Conservation (phyloP, 2,113 vertebrate species). For the Hippolais icterina region DNA sequence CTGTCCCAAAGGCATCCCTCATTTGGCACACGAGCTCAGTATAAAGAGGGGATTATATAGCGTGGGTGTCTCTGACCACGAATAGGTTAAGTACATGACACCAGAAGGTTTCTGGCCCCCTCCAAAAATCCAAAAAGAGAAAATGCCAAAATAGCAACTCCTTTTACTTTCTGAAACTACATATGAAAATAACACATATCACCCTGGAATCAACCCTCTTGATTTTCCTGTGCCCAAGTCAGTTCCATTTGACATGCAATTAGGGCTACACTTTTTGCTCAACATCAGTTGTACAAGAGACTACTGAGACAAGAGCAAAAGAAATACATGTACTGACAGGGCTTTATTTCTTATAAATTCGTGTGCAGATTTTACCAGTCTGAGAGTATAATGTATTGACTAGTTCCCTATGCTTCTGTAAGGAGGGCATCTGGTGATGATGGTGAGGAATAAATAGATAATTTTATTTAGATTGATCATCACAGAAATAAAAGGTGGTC, state of each 20-base stretch:
- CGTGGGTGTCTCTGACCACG: background rate
- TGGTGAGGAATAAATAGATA: background rate
- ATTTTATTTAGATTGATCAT: background rate
- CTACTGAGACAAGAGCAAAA: background rate
- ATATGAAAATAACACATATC: background rate
- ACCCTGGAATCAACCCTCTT: background rate
- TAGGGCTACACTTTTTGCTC: background rate
- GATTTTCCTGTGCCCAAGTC: background rate
- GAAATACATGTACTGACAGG: background rate
- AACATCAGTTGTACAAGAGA: background rate
- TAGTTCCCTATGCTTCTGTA: background rate
- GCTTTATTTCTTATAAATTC: background rate
- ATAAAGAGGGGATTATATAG: background rate
- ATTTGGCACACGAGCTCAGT: background rate
- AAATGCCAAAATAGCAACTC: background rate
- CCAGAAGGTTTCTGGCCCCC: background rate
- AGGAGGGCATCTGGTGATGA: background rate
- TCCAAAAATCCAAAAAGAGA: background rate
- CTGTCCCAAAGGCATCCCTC: background rate
- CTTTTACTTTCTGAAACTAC: background rate
- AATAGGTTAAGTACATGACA: background rate
- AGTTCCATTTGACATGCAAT: background rate
- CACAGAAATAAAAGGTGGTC: background rate
- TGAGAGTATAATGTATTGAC: background rate
- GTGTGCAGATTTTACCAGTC: background rate